A percentile compares a stretch with the other conserved stretches of the same genome.
Evolutionary conservation across 2,888 invertebrate species (phyloP).

Genomic region (Prosapia bicincta): DNA sequence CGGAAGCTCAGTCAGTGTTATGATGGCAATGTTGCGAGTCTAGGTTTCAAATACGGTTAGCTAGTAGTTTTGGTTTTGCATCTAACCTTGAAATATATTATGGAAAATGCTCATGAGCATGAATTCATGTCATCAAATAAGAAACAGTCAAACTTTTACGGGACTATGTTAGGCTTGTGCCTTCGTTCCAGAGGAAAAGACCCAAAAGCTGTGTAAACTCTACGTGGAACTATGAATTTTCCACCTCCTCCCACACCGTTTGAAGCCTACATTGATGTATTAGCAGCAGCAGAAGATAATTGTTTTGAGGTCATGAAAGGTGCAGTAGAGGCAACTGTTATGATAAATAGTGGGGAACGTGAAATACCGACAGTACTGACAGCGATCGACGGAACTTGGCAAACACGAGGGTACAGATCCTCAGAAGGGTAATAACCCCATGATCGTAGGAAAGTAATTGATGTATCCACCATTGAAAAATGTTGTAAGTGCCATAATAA

Average conservation of each 20-base stretch:
- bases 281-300: not conserved
- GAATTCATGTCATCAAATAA: not conserved
- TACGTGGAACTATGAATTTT: conserved; percentile 21
- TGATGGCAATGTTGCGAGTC: conserved; percentile 3
- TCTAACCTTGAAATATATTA: conserved; percentile 7
- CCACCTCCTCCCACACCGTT: conserved; percentile 7
- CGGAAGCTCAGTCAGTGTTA: not conserved
- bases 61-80: conserved; percentile 8
- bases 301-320: conserved; percentile 3
- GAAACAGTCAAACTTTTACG: not conserved
- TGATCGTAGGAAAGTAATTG: conserved; percentile 18
- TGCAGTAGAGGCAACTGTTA: conserved; percentile 15
- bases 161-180: not conserved
- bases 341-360: not conserved
- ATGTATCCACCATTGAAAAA: conserved; percentile 5
- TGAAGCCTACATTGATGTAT: not conserved
- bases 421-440: conserved; percentile 20
- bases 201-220: not conserved
- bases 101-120: not conserved
- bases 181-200: conserved; percentile 4
- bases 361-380: conserved; percentile 2
- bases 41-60: conserved; percentile 8
- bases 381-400: conserved; percentile 26
- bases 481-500: conserved; percentile 11
- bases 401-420: conserved; percentile 14